Evolutionary conservation across 1,140 invertebrate species (phyloP).

Genomic region (Heliconius hewitsoni): DNA sequence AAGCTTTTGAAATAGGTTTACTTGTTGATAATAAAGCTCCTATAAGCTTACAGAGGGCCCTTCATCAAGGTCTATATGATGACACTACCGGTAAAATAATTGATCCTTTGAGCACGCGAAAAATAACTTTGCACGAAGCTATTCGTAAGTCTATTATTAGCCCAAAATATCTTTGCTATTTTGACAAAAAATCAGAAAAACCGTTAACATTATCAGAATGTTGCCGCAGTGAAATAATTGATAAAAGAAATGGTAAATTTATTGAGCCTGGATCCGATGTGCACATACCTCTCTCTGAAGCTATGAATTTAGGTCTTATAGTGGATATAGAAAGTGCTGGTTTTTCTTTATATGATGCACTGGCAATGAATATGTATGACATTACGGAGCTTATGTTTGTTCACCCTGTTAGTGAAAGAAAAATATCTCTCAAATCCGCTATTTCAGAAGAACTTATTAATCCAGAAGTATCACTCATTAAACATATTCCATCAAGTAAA

Average conservation of each 20-base stretch:
- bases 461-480: slow-evolving; percentile 89
- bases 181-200: slow-evolving; percentile 86
- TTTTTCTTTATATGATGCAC: slow-evolving; percentile 90
- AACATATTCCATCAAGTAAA: slow-evolving; percentile 86
- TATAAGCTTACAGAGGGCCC: slow-evolving; percentile 91
- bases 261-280: slow-evolving; percentile 86
- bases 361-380: slow-evolving; percentile 92
- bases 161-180: slow-evolving; percentile 90
- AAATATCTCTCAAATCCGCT: slow-evolving; percentile 89
- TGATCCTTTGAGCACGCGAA: slow-evolving; percentile 88
- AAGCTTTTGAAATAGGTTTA: slow-evolving; percentile 91
- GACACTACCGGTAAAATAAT: slow-evolving; percentile 90
- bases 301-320: slow-evolving; percentile 89
- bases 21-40: slow-evolving; percentile 90
- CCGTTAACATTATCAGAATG: slow-evolving; percentile 89
- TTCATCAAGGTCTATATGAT: slow-evolving; percentile 93
- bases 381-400: slow-evolving; percentile 87
- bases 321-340: slow-evolving; percentile 92
- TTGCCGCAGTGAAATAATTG: slow-evolving; percentile 91
- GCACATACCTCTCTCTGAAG: slow-evolving; percentile 86
- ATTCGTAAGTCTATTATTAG: slow-evolving; percentile 90
- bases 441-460: slow-evolving; percentile 91
- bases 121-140: slow-evolving; percentile 91
- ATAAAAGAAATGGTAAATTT: slow-evolving; percentile 89
- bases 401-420: slow-evolving; percentile 90